Conservation (phyloP, 2,113 vertebrate species). For the Pomatorhinus ruficollis region DNA sequence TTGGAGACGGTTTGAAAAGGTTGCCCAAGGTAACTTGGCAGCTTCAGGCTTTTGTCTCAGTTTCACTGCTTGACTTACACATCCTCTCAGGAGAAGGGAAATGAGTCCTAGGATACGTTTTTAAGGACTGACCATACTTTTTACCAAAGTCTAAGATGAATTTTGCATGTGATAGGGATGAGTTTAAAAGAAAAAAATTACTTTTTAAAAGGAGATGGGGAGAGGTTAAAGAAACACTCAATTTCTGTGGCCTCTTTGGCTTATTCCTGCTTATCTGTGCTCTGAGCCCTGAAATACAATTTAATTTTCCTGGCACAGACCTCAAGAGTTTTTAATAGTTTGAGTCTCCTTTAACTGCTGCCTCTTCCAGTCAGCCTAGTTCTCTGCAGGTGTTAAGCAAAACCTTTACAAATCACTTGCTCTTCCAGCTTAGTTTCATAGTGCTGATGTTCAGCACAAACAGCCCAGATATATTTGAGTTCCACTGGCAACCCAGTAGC, state of each 20-base stretch:
- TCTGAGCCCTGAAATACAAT: not conserved
- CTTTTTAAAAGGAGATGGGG: not conserved
- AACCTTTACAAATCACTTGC: not conserved
- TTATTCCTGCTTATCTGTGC: not conserved
- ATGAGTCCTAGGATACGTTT: not conserved
- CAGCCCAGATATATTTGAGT: not conserved
- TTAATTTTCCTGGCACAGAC: not conserved
- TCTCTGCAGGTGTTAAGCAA: not conserved
- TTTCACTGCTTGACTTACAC: not conserved
- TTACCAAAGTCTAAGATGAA: not conserved
- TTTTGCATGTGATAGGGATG: not conserved
- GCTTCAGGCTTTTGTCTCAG: constrained; percentile 4
- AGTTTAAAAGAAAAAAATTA: not conserved
- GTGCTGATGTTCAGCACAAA: not conserved
- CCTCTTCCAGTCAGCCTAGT: not conserved
- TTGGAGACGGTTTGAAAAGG: not conserved
- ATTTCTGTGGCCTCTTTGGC: not conserved
- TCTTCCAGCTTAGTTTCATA: not conserved
- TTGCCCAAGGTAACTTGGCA: constrained; percentile 59
- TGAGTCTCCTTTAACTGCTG: not conserved
- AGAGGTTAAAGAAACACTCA: not conserved
- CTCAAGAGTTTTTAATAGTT: not conserved
- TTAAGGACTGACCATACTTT: not conserved
- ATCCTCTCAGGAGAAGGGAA: not conserved
- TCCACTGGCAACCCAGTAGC: not conserved